These are phyloP conservation scores for Rachycentron canadum DNA, from an alignment of 2,797 vertebrate genomes.

Conservation along the genomic window DNA sequence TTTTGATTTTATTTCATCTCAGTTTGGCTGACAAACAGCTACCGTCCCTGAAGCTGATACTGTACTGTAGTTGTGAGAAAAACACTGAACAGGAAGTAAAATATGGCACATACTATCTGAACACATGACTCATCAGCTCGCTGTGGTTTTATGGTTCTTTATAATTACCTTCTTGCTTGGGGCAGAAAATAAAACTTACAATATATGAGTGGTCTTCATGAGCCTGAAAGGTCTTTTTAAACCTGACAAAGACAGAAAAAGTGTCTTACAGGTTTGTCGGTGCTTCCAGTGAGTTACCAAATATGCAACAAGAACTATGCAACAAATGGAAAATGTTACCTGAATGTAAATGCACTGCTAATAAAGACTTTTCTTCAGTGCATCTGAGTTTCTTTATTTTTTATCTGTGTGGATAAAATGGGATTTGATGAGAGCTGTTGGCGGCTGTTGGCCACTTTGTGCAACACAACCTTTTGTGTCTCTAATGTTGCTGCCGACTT, in stretches of 20 bases:
- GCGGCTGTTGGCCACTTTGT: conserved; percentile 9
- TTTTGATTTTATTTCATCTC: conserved; percentile 6
- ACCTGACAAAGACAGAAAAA: neutral
- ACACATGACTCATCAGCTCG: conserved; percentile 9
- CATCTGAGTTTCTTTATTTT: neutral
- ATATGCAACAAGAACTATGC: conserved; percentile 66
- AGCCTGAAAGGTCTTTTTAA: neutral
- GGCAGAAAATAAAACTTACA: neutral
- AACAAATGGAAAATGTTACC: conserved; percentile 63
- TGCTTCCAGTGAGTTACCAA: conserved; percentile 21
- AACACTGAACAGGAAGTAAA: conserved; percentile 59
- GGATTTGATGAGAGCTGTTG: neutral
- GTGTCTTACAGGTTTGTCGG: neutral
- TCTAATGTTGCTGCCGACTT: neutral
- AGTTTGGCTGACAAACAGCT: neutral
- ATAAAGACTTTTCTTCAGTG: conserved; percentile 68
- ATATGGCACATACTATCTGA: conserved; percentile 44
- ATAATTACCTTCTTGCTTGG: neutral
- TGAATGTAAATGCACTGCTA: conserved; percentile 82
- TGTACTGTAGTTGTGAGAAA: conserved; percentile 44
- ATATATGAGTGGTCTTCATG: too few species aligned
- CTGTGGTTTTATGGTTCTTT: neutral
- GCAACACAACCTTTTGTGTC: neutral
- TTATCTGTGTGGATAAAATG: neutral
- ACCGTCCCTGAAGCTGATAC: conserved; percentile 13